Conservation (phyloP, 2,797 vertebrate species). For the Spheniscus humboldti region DNA sequence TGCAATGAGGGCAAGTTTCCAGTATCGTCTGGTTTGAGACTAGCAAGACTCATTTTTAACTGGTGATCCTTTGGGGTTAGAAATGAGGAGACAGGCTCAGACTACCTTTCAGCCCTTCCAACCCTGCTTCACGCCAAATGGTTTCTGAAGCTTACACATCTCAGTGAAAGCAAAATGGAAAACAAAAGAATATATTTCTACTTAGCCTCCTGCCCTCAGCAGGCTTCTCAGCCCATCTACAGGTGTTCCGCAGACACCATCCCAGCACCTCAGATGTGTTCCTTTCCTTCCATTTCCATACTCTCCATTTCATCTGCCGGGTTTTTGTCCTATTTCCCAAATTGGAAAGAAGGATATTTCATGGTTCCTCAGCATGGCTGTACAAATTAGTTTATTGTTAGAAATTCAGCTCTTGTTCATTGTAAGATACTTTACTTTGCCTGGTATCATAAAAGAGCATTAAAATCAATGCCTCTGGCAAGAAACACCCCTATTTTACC, state of each 20-base stretch:
- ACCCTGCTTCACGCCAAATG: neutral
- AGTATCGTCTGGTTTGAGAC: neutral
- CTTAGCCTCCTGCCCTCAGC: neutral
- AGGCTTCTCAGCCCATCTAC: neutral
- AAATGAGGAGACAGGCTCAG: neutral
- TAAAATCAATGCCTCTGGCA: neutral
- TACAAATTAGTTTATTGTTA: neutral
- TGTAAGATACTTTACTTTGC: neutral
- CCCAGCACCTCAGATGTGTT: neutral
- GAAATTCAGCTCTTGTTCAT: neutral
- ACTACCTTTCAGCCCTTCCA: neutral
- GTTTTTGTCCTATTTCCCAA: neutral
- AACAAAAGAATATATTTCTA: neutral
- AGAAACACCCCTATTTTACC: neutral
- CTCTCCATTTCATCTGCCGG: too few species aligned
- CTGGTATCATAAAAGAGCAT: neutral
- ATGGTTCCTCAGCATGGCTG: neutral
- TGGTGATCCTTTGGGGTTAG: neutral
- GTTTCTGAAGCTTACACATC: neutral
- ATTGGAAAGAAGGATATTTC: neutral
- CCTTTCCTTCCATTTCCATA: neutral
- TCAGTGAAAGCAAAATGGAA: neutral
- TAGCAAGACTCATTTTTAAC: neutral
- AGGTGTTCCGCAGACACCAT: neutral
- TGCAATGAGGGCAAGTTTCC: neutral